Percentiles rank a stretch among this genome's conserved stretches.
Evolutionary conservation across 2,113 vertebrate genomes (phyloP).

Genomic region (Urocolius indicus): DNA sequence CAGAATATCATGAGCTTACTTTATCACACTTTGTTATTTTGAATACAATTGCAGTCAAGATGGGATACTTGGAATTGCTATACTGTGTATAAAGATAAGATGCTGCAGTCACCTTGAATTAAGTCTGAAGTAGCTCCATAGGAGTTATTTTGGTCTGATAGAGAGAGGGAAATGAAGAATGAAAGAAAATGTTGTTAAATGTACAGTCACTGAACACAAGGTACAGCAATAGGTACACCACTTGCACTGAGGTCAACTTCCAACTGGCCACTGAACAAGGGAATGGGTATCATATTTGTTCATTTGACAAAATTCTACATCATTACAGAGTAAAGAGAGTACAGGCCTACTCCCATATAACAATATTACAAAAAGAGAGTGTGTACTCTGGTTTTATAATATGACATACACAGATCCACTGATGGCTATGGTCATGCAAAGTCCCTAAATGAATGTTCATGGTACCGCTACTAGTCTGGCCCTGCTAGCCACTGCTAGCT

Average conservation of each 20-base stretch:
- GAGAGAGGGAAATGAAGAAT: neutral
- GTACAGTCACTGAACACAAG: too few species aligned
- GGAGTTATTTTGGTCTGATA: neutral
- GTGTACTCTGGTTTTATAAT: neutral
- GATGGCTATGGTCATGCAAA: neutral
- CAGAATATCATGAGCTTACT: neutral
- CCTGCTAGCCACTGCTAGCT: neutral
- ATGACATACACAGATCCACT: neutral
- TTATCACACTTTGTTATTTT: neutral
- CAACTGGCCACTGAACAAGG: neutral
- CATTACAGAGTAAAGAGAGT: neutral
- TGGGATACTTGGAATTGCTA: fast-evolving
- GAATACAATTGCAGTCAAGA: neutral
- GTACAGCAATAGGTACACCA: too few species aligned
- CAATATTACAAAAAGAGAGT: fast-evolving
- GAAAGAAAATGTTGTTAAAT: neutral
- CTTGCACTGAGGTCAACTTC: neutral
- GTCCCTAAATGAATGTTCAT: neutral
- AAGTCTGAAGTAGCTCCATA: neutral
- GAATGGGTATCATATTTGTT: neutral
- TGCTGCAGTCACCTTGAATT: neutral
- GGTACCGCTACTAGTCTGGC: neutral
- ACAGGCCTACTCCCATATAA: neutral
- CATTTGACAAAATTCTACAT: neutral
- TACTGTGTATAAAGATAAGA: neutral